Percentiles rank a stretch among this genome's conserved stretches.
Conservation (phyloP, 2,888 invertebrate species). For the Syritta pipiens region DNA sequence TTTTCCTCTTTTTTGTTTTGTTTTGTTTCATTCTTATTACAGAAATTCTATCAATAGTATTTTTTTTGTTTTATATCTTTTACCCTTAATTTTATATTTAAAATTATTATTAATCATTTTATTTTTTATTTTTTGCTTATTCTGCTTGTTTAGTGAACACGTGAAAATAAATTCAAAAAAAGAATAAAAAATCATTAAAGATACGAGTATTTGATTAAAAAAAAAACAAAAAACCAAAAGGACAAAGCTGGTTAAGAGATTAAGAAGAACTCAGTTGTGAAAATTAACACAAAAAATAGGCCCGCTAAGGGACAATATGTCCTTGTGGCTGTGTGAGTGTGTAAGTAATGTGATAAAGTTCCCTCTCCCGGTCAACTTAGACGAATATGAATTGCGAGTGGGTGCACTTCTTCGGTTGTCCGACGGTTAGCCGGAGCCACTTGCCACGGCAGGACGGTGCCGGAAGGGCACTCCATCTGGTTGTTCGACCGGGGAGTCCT, state of each 20-base stretch:
- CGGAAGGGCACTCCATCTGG: conserved; percentile 90
- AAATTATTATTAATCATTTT: conserved; percentile 50
- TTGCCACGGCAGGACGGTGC: conserved; percentile 94
- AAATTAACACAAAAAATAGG: too few species aligned
- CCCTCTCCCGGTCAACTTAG: too few species aligned
- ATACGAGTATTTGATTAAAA: conserved; percentile 25
- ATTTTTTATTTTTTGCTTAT: conserved; percentile 8
- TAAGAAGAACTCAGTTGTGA: background rate
- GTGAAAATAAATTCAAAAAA: conserved; percentile 24
- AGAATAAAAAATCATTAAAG: conserved; percentile 9
- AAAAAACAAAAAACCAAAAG: background rate
- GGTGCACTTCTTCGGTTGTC: conserved; percentile 78
- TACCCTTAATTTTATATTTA: conserved; percentile 49
- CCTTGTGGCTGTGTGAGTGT: conserved; percentile 17
- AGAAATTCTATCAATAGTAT: conserved; percentile 60
- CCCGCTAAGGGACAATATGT: conserved; percentile 59
- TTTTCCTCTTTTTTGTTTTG: conserved; percentile 20
- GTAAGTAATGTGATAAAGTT: too few species aligned
- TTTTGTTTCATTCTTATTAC: conserved; percentile 45
- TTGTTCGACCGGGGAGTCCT: conserved; percentile 87
- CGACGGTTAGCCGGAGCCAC: conserved; percentile 85
- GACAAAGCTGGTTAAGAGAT: background rate
- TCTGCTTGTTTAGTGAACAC: conserved; percentile 36
- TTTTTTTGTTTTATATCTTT: conserved; percentile 22
- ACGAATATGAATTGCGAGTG: conserved; percentile 79